These are phyloP conservation scores for Fregetta grallaria DNA, from an alignment of 2,113 vertebrate genomes.

Conservation along the genomic window DNA sequence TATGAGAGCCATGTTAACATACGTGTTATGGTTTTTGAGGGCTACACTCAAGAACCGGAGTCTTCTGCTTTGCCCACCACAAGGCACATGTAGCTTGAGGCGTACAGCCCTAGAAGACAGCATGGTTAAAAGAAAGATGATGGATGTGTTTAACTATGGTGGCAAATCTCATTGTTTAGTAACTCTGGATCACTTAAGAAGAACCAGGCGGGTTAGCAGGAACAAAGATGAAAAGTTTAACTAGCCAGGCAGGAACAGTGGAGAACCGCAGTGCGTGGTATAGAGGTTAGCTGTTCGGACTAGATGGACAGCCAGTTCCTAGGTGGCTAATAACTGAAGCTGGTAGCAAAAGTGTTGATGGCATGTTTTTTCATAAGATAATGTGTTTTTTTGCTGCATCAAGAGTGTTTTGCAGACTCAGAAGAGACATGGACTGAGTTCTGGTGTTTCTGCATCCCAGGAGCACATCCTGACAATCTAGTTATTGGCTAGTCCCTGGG, in stretches of 20 bases:
- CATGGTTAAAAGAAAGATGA: not conserved
- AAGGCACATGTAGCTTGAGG: not conserved
- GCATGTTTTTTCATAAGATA: not conserved
- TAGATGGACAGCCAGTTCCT: not conserved
- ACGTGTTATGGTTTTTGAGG: not conserved
- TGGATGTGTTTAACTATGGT: not conserved
- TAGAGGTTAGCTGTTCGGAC: not conserved
- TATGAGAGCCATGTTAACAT: not conserved
- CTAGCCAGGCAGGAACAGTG: not conserved
- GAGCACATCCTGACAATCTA: not conserved
- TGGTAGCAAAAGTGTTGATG: not conserved
- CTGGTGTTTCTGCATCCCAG: fast-evolving
- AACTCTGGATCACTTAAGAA: not conserved
- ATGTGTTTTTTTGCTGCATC: not conserved
- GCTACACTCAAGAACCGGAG: not conserved
- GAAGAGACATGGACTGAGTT: not conserved
- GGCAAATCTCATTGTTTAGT: not conserved
- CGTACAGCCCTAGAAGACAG: not conserved
- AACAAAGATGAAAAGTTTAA: not conserved
- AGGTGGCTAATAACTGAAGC: not conserved
- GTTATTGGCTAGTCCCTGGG: not conserved
- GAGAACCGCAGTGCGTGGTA: fast-evolving
- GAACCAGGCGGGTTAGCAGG: not conserved
- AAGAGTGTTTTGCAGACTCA: not conserved
- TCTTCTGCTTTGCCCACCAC: not conserved